Base-by-base conservation (phyloP, 1,140 invertebrate species). In the Paramacrobiotus metropolitanus region DNA sequence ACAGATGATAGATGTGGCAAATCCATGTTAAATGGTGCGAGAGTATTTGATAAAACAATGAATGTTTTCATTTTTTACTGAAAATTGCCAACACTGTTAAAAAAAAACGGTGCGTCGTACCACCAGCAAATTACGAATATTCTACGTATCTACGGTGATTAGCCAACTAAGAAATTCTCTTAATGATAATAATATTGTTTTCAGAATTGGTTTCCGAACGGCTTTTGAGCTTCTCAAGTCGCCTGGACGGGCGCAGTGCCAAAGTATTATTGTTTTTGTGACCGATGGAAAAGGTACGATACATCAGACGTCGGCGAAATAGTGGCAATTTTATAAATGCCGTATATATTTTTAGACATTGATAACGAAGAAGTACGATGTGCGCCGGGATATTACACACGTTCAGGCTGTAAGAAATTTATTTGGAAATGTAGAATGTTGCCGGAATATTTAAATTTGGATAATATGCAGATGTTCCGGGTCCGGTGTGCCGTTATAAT, bases 401-500 rank as follows among this genome's bases (percentile, higher is more conserved):
- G 74, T 21, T 73, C 71, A 68, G 74, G 74, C 2, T 75, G 48
- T 55, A 28, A 55, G 48, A 40, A 40, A 40, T 9, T 9, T 9
- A 40, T 40, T 40, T 40, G n/a, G n/a, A 40, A 40, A 40, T 9
- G n/a, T 40, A 9, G n/a, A 40, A 40, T 9, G n/a, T 9, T 9
- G n/a, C 9, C 9, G n/a, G n/a, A 40, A 40, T 9, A 9, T 40
- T 40, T 40, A 40, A 40, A 40, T 55, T 9, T 55, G 9, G 15
- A 24, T 55, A 18, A 24, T 55, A 24, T 40, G 48, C 24, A 55
- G 48, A 73, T 68, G 73, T 74, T 21, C 73, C 73, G 30, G 74
- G 74, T n/a, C 74, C 74, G 29, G 70, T 75, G 18, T 75, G 74
- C 67, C 74, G 70, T 63, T 74, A 75, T 62, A 75, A 75, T 65